Evolutionary conservation across 2,113 vertebrate genomes (phyloP).

Genomic region (Cisticola juncidis): DNA sequence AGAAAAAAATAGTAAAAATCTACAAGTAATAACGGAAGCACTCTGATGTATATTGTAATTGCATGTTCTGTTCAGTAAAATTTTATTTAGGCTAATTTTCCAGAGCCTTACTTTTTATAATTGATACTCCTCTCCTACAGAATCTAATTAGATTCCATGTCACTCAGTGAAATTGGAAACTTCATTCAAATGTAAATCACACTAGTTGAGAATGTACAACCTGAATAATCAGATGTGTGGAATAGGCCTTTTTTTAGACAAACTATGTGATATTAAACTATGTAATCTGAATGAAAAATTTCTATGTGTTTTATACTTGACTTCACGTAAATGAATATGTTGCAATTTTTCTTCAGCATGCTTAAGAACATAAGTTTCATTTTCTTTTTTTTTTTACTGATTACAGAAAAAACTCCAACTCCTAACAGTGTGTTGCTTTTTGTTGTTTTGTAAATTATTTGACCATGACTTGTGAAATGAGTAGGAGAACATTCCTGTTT

Average conservation of each 20-base stretch:
- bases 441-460: background rate
- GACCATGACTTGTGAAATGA: conserved; percentile 32
- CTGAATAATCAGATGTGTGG: conserved; percentile 8
- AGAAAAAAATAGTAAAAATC: background rate
- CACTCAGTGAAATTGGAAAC: conserved; percentile 61
- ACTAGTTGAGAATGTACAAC: background rate
- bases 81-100: conserved; percentile 46
- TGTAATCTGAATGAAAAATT: background rate
- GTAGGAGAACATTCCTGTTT: conserved; percentile 50
- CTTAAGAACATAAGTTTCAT: background rate
- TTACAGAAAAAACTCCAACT: background rate
- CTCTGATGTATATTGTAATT: conserved; percentile 25
- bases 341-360: background rate
- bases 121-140: conserved; percentile 27
- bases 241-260: background rate
- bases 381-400: background rate
- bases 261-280: background rate
- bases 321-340: background rate
- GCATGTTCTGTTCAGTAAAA: conserved; percentile 1
- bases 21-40: background rate
- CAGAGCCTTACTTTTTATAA: conserved; percentile 29
- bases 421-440: background rate
- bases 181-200: conserved; percentile 64
- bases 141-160: conserved; percentile 62
- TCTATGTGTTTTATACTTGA: background rate